Evolutionary conservation across 92 coral and sea anemone genomes (phyloP).

Genomic region (Zoanthus sansibaricus): DNA sequence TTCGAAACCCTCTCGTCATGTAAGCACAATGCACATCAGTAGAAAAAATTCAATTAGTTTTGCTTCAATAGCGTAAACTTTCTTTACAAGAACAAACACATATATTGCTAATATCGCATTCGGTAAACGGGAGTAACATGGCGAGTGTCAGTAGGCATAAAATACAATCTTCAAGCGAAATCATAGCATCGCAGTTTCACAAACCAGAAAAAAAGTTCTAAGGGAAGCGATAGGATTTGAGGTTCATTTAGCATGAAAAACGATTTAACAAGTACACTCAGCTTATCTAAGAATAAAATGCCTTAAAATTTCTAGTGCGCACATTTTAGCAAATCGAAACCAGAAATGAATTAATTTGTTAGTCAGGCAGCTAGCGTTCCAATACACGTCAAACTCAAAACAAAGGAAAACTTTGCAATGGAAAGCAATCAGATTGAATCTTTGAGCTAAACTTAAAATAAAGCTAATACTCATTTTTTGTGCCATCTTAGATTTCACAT

Average conservation of each 20-base stretch:
- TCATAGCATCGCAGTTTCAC: neutral
- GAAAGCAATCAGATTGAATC: neutral
- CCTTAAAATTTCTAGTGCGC: slow-evolving; percentile 1
- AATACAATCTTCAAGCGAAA: slow-evolving; percentile 5
- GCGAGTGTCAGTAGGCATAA: neutral
- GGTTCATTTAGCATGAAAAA: neutral
- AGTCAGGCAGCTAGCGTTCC: slow-evolving; percentile 28
- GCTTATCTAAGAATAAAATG: slow-evolving; percentile 28
- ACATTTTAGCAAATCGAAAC: slow-evolving; percentile 24
- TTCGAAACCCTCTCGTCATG: slow-evolving; percentile 32
- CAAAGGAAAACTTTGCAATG: neutral
- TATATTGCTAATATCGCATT: slow-evolving; percentile 43
- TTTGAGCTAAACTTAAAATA: neutral
- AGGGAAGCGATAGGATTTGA: slow-evolving; percentile 15
- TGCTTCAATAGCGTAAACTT: slow-evolving; percentile 39
- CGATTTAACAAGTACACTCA: slow-evolving; percentile 33
- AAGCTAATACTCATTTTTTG: neutral
- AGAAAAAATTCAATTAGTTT: slow-evolving; percentile 57
- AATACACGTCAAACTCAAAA: slow-evolving; percentile 9
- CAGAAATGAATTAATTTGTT: neutral
- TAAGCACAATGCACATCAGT: slow-evolving; percentile 36
- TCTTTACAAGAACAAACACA: slow-evolving; percentile 35
- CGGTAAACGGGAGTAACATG: slow-evolving; percentile 5
- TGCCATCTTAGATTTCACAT: neutral
- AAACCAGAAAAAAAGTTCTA: neutral